Percentiles rank a stretch among this genome's conserved stretches.
Conservation (phyloP, 1,140 invertebrate species). For the Cepaea nemoralis region DNA sequence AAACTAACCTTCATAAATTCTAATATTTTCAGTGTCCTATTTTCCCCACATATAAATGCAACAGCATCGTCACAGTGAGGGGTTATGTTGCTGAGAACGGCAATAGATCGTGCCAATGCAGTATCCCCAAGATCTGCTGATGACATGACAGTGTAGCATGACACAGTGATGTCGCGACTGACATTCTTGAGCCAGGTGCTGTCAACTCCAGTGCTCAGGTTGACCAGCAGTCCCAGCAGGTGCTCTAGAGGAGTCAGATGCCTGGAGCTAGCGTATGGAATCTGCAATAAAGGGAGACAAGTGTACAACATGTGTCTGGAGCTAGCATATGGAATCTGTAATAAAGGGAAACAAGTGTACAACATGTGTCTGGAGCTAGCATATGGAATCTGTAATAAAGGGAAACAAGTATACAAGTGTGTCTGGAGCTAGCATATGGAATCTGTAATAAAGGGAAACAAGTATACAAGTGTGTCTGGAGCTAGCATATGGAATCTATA, state of each 20-base stretch:
- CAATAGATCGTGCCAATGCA: constrained; percentile 44
- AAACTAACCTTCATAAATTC: constrained; percentile 48
- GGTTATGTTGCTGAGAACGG: constrained; percentile 54
- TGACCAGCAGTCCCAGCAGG: constrained; percentile 49
- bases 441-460: no score
- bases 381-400: no score
- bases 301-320: no score
- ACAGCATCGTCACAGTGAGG: constrained; percentile 53
- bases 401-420: no score
- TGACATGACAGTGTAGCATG: constrained; percentile 27
- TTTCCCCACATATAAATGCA: constrained; percentile 50
- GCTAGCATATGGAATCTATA: no score
- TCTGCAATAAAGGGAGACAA: not conserved
- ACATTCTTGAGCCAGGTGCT: constrained; percentile 47
- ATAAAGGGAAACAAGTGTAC: no score
- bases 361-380: no score
- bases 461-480: no score
- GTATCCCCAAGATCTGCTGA: not conserved
- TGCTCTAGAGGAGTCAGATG: constrained; percentile 33
- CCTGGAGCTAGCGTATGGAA: constrained; percentile 22
- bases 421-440: no score
- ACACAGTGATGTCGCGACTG: not conserved
- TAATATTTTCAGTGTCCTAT: constrained; percentile 46
- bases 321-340: no score
- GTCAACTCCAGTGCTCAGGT: constrained; percentile 50